phyloP scores from a whole-genome alignment of 2,888 invertebrate genomes.

The Rotaria magnacalcarata region DNA sequence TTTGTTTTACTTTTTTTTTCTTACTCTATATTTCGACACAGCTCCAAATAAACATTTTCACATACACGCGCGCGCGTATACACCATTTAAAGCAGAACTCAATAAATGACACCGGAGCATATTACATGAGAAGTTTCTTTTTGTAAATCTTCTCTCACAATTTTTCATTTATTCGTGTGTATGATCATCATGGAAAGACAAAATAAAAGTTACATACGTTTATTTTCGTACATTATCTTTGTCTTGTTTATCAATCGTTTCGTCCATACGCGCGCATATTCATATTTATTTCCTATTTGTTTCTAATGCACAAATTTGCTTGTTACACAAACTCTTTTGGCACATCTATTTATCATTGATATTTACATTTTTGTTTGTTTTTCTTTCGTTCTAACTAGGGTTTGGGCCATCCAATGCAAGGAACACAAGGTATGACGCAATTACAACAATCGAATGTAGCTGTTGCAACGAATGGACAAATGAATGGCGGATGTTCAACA shows the following conservation, averaged over 20 bases:
- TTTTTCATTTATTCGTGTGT: background rate
- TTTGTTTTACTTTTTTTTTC: background rate
- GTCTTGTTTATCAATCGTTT: background rate
- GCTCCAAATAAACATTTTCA: conserved; percentile 25
- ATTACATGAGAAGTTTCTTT: background rate
- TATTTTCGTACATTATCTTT: background rate
- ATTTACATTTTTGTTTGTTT: background rate
- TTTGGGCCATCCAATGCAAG: conserved; percentile 36
- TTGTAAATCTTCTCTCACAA: background rate
- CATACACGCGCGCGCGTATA: conserved; percentile 26
- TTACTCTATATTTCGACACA: conserved; percentile 6
- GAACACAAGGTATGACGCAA: conserved; percentile 15
- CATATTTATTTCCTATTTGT: background rate
- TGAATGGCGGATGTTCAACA: conserved; percentile 19
- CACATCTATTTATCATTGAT: background rate
- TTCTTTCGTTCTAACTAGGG: background rate
- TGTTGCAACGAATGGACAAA: background rate
- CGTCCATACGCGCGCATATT: background rate
- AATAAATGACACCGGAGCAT: background rate
- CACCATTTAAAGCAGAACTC: background rate
- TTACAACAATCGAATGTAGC: conserved; percentile 25
- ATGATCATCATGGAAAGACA: background rate
- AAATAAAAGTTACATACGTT: background rate
- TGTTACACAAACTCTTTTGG: background rate
- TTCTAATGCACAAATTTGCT: conserved; percentile 29